phyloP scores from a whole-genome alignment of 2,113 vertebrate species.

The Rhegmatorhina hoffmannsi region DNA sequence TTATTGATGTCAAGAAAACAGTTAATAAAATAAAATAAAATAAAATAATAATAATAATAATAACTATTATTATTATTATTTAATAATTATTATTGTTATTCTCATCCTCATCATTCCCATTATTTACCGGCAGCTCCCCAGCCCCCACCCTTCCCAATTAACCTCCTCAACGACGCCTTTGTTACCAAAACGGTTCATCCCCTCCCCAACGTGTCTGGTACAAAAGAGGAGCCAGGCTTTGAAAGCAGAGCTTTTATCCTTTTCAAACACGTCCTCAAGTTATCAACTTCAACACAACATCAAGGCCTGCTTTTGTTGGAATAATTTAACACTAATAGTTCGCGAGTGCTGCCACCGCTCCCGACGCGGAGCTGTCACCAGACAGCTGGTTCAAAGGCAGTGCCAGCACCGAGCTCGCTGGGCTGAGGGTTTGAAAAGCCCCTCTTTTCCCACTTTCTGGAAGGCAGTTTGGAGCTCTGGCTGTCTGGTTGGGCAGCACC shows the following conservation, averaged over 20 bases:
- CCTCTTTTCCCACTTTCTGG: background rate
- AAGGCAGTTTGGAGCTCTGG: background rate
- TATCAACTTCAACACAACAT: conserved; percentile 37
- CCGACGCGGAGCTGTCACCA: background rate
- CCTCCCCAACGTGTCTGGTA: background rate
- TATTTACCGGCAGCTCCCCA: too few species aligned
- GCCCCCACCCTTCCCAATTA: background rate
- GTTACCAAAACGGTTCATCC: background rate
- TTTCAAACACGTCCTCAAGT: conserved; percentile 32
- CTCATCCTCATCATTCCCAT: too few species aligned
- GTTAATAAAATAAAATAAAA: too few species aligned
- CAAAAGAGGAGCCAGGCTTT: conserved; percentile 14
- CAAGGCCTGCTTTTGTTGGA: conserved; percentile 49
- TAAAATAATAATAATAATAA: too few species aligned
- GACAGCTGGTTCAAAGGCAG: background rate
- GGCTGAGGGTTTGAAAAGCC: background rate
- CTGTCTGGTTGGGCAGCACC: background rate
- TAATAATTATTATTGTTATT: background rate
- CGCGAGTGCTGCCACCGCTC: conserved; percentile 3
- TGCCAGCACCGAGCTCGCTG: background rate
- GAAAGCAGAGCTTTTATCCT: conserved; percentile 36
- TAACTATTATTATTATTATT: too few species aligned
- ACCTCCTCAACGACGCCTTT: background rate
- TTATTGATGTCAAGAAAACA: background rate
- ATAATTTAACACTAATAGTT: conserved; percentile 57